phyloP scores from a whole-genome alignment of 2,797 vertebrate genomes.

The Taenioides sp. region DNA sequence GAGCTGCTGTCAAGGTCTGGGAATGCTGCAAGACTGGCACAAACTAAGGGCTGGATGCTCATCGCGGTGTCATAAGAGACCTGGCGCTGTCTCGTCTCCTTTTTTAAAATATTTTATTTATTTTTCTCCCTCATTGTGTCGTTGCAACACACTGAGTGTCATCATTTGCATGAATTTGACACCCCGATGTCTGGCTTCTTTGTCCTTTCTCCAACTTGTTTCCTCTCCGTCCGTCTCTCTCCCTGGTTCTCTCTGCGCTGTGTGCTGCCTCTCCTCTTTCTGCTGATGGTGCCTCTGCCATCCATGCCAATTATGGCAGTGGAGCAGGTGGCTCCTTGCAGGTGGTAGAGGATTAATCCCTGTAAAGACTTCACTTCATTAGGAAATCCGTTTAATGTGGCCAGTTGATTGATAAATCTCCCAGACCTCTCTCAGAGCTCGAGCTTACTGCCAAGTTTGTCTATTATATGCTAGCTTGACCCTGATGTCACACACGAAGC shows the following conservation, averaged over 20 bases:
- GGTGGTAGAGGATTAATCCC: slow-evolving; percentile 85
- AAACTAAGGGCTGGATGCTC: slow-evolving; percentile 77
- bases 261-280: slow-evolving; percentile 73
- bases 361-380: slow-evolving; percentile 87
- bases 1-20: slow-evolving; percentile 79
- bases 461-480: slow-evolving; percentile 75
- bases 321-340: slow-evolving; percentile 85
- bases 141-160: slow-evolving; percentile 76
- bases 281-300: slow-evolving; percentile 77
- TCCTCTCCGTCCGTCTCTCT: slow-evolving; percentile 67
- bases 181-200: slow-evolving; percentile 71
- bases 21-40: slow-evolving; percentile 78
- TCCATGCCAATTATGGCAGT: slow-evolving; percentile 82
- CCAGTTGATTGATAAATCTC: slow-evolving; percentile 85
- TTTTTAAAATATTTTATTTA: slow-evolving; percentile 70
- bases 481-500: slow-evolving; percentile 66
- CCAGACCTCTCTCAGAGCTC: slow-evolving; percentile 76
- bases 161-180: slow-evolving; percentile 77
- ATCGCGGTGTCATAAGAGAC: slow-evolving; percentile 75
- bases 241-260: slow-evolving; percentile 47
- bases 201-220: slow-evolving; percentile 79
- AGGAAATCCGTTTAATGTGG: slow-evolving; percentile 87
- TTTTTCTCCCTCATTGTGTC: slow-evolving; percentile 72
- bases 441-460: slow-evolving; percentile 79
- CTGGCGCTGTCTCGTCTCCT: slow-evolving; percentile 73